These are phyloP conservation scores for Adelphocoris suturalis DNA, from an alignment of 2,888 invertebrate species.

Conservation along the genomic window DNA sequence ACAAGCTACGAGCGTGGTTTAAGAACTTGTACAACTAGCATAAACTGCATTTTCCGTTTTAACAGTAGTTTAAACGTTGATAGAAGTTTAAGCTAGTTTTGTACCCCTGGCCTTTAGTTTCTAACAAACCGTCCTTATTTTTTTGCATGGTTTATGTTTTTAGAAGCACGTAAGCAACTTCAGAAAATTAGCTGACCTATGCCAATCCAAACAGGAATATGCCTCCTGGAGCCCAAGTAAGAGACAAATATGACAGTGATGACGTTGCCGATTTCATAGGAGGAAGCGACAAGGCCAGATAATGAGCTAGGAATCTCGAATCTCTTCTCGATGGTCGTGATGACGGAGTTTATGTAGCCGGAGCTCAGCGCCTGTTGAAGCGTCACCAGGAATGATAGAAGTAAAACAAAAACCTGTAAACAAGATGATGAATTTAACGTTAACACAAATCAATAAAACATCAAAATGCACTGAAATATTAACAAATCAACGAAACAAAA, in stretches of 20 bases:
- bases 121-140: too few relatives aligned
- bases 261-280: constrained; percentile 97
- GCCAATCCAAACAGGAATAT: constrained; percentile 97
- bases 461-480: too few relatives aligned
- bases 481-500: too few relatives aligned
- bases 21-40: too few relatives aligned
- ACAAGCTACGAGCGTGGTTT: too few relatives aligned
- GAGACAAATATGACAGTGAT: constrained; percentile 97
- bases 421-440: background rate
- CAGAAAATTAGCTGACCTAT: constrained; percentile 82
- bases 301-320: constrained; percentile 96
- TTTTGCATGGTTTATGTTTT: too few relatives aligned
- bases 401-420: constrained; percentile 90
- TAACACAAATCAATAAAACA: too few relatives aligned
- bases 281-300: constrained; percentile 94
- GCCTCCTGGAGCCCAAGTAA: constrained; percentile 93
- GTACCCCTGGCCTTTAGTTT: too few relatives aligned
- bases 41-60: too few relatives aligned
- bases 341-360: constrained; percentile 96
- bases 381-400: constrained; percentile 93
- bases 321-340: constrained; percentile 97
- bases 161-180: too few relatives aligned
- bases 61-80: too few relatives aligned
- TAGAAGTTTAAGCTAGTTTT: too few relatives aligned
- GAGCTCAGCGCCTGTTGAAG: constrained; percentile 94